A percentile compares a stretch with the other conserved stretches of the same genome.
Evolutionary conservation across 2,113 vertebrate species (phyloP).

Genomic region (Sylvia atricapilla): DNA sequence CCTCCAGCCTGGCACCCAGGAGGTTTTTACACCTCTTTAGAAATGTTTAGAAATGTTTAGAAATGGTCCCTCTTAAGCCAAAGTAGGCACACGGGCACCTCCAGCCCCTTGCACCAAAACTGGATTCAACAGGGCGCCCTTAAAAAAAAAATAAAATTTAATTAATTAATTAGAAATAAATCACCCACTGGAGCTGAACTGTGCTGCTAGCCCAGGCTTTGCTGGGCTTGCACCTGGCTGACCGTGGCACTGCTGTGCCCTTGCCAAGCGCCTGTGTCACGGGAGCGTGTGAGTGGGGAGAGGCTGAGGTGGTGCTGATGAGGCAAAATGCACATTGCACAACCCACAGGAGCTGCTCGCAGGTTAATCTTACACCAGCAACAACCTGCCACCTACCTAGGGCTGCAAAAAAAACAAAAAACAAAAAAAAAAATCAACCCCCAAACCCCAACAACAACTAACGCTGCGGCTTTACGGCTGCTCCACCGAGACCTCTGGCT

Average conservation of each 20-base stretch:
- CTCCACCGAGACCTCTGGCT: neutral
- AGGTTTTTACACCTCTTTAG: neutral
- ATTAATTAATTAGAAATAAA: neutral
- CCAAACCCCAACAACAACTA: neutral
- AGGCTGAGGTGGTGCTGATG: conserved; percentile 31
- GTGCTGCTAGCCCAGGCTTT: neutral
- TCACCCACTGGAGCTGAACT: accelerated
- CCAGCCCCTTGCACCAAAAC: accelerated
- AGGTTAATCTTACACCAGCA: conserved; percentile 33
- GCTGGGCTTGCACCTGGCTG: neutral
- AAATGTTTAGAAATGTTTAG: neutral
- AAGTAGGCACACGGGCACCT: neutral
- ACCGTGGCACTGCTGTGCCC: neutral
- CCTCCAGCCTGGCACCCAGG: accelerated
- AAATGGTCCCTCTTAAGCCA: neutral
- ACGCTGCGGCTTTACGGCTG: neutral
- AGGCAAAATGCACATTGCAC: conserved; percentile 31
- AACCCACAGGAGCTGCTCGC: neutral
- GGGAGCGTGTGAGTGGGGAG: neutral
- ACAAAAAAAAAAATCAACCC: no score
- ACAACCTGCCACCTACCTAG: conserved; percentile 17
- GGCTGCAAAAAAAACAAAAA: neutral
- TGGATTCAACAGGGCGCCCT: accelerated
- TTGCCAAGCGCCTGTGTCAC: neutral
- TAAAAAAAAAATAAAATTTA: neutral